phyloP scores from a whole-genome alignment of 2,113 vertebrate species.

The Melanotaenia duboulayi region DNA sequence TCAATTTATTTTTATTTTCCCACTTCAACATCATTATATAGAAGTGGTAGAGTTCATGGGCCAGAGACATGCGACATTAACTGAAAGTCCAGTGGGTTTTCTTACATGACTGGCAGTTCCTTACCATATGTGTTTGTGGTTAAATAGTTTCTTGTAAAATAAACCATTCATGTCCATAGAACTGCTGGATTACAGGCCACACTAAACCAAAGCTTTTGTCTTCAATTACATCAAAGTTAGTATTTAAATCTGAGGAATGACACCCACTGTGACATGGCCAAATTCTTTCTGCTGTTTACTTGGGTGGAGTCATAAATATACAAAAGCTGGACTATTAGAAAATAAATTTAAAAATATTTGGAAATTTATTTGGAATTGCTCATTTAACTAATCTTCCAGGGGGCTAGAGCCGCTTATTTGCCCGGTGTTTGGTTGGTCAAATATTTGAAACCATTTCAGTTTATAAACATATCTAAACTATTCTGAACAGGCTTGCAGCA shows the following conservation, averaged over 20 bases:
- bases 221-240: constrained; percentile 56
- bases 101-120: constrained; percentile 27
- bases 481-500: constrained; percentile 5
- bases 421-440: constrained; percentile 39
- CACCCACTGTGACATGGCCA: constrained; percentile 45
- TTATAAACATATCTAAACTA: constrained; percentile 57
- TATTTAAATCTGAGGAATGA: constrained; percentile 27
- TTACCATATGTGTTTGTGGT: constrained; percentile 55
- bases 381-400: constrained; percentile 16
- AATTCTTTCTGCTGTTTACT: constrained; percentile 59
- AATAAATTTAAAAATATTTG: constrained; percentile 37
- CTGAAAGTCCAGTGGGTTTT: constrained; percentile 14
- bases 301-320: constrained; percentile 47
- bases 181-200: constrained; percentile 42
- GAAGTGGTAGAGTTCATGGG: constrained; percentile 1
- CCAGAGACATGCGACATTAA: constrained; percentile 25
- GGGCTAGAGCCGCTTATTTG: background rate
- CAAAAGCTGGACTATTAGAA: constrained; percentile 44
- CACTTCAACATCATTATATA: constrained; percentile 51
- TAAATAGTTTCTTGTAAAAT: constrained; percentile 52
- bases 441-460: constrained; percentile 51
- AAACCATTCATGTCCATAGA: constrained; percentile 39
- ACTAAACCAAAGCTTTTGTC: constrained; percentile 30
- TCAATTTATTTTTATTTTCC: constrained; percentile 58
- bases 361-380: constrained; percentile 39